Evolutionary conservation across 2,888 invertebrate genomes (phyloP).

Genomic region (Drosophila fulvimacula): DNA sequence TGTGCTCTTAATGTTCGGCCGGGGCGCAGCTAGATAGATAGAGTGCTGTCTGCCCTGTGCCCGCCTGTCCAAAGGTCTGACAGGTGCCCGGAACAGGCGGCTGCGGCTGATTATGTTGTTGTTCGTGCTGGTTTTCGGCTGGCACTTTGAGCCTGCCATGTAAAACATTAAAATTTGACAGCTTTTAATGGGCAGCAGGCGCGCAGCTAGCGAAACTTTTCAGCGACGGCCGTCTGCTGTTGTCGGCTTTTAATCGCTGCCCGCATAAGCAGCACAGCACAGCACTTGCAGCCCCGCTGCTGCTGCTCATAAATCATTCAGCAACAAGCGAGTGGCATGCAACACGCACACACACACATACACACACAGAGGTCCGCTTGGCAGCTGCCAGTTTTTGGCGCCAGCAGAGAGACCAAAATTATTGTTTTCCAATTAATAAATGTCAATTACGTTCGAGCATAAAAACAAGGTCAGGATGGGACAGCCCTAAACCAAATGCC

Average conservation of each 20-base stretch:
- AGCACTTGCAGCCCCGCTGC: constrained; percentile 49
- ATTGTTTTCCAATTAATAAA: constrained; percentile 81
- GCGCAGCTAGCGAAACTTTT: constrained; percentile 58
- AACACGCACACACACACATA: constrained; percentile 6
- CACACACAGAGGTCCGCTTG: constrained; percentile 13
- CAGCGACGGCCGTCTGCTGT: constrained; percentile 49
- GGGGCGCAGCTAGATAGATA: constrained; percentile 48
- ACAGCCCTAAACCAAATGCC: constrained; percentile 11
- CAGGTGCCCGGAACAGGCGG: constrained; percentile 49
- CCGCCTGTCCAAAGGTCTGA: constrained; percentile 28
- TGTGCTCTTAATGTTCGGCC: constrained; percentile 65
- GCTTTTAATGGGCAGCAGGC: constrained; percentile 64
- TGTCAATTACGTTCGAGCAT: constrained; percentile 70
- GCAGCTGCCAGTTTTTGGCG: constrained; percentile 60
- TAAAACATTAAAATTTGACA: constrained; percentile 80
- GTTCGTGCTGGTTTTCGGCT: constrained; percentile 24
- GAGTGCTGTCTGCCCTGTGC: constrained; percentile 34
- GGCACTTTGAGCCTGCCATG: constrained; percentile 73
- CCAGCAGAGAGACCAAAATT: constrained; percentile 48
- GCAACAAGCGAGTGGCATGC: constrained; percentile 40
- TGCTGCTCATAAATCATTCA: constrained; percentile 50
- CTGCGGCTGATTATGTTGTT: constrained; percentile 40
- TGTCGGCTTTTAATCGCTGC: constrained; percentile 71
- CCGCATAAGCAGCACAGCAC: constrained; percentile 52
- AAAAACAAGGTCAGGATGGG: constrained; percentile 56